These are phyloP conservation scores for Diarsia mendica DNA, from an alignment of 2,888 invertebrate genomes.

Conservation along the genomic window DNA sequence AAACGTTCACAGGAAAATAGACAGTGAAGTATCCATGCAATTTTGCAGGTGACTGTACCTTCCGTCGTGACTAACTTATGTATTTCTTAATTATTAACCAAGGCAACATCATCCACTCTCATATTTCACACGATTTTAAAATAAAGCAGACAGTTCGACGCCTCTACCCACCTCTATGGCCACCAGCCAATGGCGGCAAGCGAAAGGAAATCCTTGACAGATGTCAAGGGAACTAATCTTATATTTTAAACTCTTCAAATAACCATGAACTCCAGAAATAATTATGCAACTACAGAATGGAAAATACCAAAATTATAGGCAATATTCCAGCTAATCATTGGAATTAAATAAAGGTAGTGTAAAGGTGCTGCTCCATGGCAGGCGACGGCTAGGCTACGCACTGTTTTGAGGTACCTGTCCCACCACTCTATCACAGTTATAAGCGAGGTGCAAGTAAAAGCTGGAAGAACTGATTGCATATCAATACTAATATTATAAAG, in stretches of 20 bases:
- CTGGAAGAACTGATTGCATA: too few relatives aligned
- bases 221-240: conserved; percentile 1
- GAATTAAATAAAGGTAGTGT: neutral
- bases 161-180: neutral
- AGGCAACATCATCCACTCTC: too few relatives aligned
- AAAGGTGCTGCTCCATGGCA: neutral
- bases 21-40: too few relatives aligned
- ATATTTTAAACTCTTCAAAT: neutral
- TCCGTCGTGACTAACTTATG: too few relatives aligned
- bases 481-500: too few relatives aligned
- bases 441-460: too few relatives aligned
- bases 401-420: neutral
- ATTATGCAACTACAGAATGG: conserved; percentile 16
- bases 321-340: conserved; percentile 16
- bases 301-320: conserved; percentile 22
- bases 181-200: too few relatives aligned
- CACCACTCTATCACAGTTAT: too few relatives aligned
- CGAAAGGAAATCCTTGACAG: conserved; percentile 20
- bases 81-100: too few relatives aligned
- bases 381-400: neutral
- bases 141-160: conserved; percentile 6
- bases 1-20: too few relatives aligned
- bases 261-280: neutral
- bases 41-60: too few relatives aligned
- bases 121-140: too few relatives aligned